Evolutionary conservation across 2,113 vertebrate genomes (phyloP).

Genomic region (Neolamprologus variostigma): DNA sequence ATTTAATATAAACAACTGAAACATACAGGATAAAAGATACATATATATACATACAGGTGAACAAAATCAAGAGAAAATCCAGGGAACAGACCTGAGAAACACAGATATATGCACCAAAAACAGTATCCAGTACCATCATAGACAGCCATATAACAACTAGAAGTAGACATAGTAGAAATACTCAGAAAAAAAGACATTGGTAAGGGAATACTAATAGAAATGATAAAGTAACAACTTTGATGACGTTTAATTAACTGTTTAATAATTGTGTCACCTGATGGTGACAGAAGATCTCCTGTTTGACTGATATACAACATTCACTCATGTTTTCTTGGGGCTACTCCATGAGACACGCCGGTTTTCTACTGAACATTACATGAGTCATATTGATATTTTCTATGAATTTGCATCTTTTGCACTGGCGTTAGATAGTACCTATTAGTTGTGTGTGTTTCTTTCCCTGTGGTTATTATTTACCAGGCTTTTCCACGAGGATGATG

Average conservation of each 20-base stretch:
- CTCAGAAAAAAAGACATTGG: not conserved
- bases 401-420: too few species aligned
- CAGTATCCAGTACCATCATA: rapidly evolving
- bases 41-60: not conserved
- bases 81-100: rapidly evolving
- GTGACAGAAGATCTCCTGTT: too few species aligned
- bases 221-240: not conserved
- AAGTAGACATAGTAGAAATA: not conserved
- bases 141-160: rapidly evolving
- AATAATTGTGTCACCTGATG: too few species aligned
- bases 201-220: not conserved
- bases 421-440: rapidly evolving
- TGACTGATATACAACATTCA: too few species aligned
- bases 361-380: too few species aligned
- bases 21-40: not conserved
- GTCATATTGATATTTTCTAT: too few species aligned
- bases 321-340: too few species aligned
- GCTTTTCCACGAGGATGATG: too few species aligned
- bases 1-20: not conserved
- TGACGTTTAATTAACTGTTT: not conserved
- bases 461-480: not conserved
- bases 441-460: too few species aligned
- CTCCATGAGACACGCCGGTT: too few species aligned
- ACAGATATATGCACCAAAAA: not conserved
- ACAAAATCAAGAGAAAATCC: not conserved